A percentile compares a stretch with the other conserved stretches of the same genome.
Evolutionary conservation across 2,888 invertebrate species (phyloP).

Genomic region (Melangyna quadrimaculata): DNA sequence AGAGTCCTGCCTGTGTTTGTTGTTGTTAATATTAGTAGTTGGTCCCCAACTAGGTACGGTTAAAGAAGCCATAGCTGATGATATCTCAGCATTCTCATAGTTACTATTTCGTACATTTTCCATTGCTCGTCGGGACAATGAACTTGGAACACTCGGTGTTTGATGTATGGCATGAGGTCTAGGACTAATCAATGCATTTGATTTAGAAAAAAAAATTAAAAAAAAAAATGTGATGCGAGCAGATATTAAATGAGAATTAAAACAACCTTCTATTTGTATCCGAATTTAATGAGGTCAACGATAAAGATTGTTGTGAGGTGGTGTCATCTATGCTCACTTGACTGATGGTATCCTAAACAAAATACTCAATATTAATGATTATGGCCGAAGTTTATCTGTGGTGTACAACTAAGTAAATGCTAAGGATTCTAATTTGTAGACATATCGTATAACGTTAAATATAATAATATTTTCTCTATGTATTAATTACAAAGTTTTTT

Average conservation of each 20-base stretch:
- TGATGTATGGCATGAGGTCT: slow-evolving; percentile 43
- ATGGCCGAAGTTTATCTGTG: background rate
- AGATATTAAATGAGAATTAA: background rate
- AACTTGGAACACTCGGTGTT: slow-evolving; percentile 67
- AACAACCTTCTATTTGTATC: slow-evolving; percentile 53
- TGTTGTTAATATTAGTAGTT: slow-evolving; percentile 32
- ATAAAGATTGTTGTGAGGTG: slow-evolving; percentile 74
- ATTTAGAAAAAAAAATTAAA: slow-evolving; percentile 16
- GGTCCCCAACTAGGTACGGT: slow-evolving; percentile 18
- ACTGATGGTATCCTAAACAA: slow-evolving; percentile 75
- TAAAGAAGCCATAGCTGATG: slow-evolving; percentile 15
- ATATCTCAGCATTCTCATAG: slow-evolving; percentile 48
- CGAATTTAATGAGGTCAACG: slow-evolving; percentile 73
- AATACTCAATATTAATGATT: slow-evolving; percentile 30
- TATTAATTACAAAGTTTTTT: slow-evolving; percentile 76
- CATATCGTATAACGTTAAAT: too few species aligned
- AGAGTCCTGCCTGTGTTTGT: slow-evolving; percentile 18
- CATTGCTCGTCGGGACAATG: slow-evolving; percentile 73
- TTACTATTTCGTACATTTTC: slow-evolving; percentile 73
- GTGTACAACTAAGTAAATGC: background rate
- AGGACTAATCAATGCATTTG: slow-evolving; percentile 19
- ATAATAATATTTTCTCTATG: slow-evolving; percentile 47
- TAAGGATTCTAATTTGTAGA: background rate
- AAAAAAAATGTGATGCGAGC: background rate
- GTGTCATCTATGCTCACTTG: slow-evolving; percentile 75